Conservation (phyloP, 2,797 vertebrate species). For the Graptemys geographica region DNA sequence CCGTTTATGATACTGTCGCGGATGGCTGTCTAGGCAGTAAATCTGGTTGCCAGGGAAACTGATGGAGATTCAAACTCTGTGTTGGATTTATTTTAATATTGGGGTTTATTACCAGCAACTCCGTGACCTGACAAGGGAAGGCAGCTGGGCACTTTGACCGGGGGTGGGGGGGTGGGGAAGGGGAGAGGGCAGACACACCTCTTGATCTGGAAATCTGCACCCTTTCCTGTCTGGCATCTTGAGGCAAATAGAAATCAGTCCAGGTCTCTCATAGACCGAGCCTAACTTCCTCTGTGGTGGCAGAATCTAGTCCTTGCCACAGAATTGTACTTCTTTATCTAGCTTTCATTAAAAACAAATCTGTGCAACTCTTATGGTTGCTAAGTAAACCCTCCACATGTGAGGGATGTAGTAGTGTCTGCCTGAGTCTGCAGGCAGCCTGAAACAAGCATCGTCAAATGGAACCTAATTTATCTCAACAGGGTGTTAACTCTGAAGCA, state of each 20-base stretch:
- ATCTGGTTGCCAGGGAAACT: conserved; percentile 32
- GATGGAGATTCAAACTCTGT: background rate
- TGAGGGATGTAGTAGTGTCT: background rate
- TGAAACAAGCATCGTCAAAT: background rate
- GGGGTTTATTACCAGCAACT: background rate
- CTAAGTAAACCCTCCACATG: background rate
- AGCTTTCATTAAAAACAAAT: background rate
- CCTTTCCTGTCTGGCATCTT: background rate
- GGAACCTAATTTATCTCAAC: background rate
- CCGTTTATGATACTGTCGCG: background rate
- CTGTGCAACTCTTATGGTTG: background rate
- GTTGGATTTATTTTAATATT: conserved; percentile 10
- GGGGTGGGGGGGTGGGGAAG: background rate
- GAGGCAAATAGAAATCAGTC: background rate
- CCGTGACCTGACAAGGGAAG: background rate
- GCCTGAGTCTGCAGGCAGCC: background rate
- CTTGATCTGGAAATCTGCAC: background rate
- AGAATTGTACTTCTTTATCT: background rate
- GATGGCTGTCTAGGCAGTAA: background rate
- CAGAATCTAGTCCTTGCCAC: background rate
- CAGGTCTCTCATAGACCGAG: background rate
- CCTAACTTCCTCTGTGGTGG: background rate
- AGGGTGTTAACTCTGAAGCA: background rate
- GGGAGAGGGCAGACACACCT: background rate
- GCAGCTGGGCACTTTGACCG: background rate